Base-by-base conservation (phyloP, 2,888 invertebrate species). In the Diadromus collaris region DNA sequence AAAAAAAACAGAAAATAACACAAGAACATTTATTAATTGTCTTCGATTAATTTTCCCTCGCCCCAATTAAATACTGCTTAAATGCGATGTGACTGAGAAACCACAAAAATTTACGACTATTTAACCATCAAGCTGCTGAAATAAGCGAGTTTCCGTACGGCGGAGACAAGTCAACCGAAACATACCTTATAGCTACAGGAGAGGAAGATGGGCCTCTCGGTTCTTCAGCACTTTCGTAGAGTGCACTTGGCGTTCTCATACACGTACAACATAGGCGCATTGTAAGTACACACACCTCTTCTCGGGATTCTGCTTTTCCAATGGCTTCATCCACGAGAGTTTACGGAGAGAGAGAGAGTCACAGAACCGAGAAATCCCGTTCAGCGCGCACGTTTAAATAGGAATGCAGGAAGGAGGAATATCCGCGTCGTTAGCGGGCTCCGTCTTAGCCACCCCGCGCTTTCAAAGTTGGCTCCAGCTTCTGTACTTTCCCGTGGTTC, bases 371-470 rank as follows among this genome's bases (percentile, higher is more conserved):
- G 24, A 56, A 56, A 56, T 56, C 27, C 54, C 54, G n/a, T 56
- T 27, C 29, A 51, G 60, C 68, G 41, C 67, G 64, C 48, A 41
- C 56, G 44, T 56, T 76, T 76, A 70, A 76, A 65, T 69, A 65
- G 76, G 56, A 79, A 58, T 61, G 32, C 13, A 48, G 34, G 76
- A 65, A 70, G 51, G 71, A 65, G 68, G 63, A 73, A 73, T 73
- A 76, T 76, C 54, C 72, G 68, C 56, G 69, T 80, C 80, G 78
- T 82, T 82, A 82, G 74, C 48, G 48, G 41, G 21, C 68, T 76
- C 44, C 68, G 65, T 79, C 76, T 79, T 69, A 48, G 44, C 32
- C 64, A 1, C 16, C 29, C 51, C 65, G 58, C 61, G 51, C n/a
- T 24, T 38, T 61, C 69, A 65, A 76, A 79, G 64, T 76, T 76